Percentiles rank a stretch among this genome's conserved stretches.
phyloP scores from a whole-genome alignment of 2,797 vertebrate genomes.

The Phalloptychus januarius region DNA sequence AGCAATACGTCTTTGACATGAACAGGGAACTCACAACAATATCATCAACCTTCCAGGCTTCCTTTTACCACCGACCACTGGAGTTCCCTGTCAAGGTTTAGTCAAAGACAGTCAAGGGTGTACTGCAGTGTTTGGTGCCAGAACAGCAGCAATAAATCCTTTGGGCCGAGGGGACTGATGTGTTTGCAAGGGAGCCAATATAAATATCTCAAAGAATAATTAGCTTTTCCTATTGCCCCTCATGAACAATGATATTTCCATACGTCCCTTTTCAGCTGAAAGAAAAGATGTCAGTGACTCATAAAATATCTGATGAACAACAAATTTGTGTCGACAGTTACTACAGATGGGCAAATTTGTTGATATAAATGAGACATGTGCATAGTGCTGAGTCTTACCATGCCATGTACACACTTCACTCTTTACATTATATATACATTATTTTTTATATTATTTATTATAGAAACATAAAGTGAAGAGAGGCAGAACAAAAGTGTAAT shows the following conservation, averaged over 20 bases:
- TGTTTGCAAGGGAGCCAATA: background rate
- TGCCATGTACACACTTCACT: background rate
- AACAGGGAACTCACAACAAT: background rate
- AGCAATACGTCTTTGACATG: background rate
- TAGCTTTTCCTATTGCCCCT: background rate
- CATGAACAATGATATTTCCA: slow-evolving; percentile 4
- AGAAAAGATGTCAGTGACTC: slow-evolving; percentile 38
- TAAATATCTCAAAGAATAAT: background rate
- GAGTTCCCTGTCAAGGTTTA: background rate
- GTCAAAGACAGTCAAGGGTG: background rate
- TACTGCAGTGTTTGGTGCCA: background rate
- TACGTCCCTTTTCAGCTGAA: slow-evolving; percentile 23
- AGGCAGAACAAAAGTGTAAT: slow-evolving; percentile 7
- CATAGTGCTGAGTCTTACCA: slow-evolving; percentile 1
- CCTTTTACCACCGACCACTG: background rate
- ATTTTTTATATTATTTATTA: slow-evolving; percentile 13
- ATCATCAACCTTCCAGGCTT: background rate
- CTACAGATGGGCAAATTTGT: background rate
- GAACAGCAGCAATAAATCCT: background rate
- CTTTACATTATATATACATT: background rate
- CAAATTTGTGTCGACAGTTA: background rate
- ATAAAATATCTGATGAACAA: slow-evolving; percentile 7
- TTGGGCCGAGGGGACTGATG: background rate
- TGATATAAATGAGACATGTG: background rate
- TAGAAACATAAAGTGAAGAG: background rate